Conservation (phyloP, 2,888 invertebrate genomes). For the Drosophila macrospina region DNA sequence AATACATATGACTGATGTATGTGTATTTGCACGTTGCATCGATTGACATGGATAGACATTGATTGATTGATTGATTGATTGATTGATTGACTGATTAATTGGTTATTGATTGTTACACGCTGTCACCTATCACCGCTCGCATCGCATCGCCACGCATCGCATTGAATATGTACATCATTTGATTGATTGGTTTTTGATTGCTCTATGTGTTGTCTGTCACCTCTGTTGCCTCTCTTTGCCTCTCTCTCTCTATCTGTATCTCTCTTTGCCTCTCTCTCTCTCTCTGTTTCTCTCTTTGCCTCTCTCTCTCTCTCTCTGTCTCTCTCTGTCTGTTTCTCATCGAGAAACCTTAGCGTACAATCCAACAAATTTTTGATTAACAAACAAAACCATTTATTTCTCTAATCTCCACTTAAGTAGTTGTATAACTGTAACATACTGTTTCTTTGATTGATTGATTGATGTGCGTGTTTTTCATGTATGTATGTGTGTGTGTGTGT, state of each 20-base stretch:
- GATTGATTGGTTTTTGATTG: conserved; percentile 62
- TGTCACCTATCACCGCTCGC: conserved; percentile 50
- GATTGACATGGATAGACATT: conserved; percentile 44
- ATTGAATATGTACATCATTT: conserved; percentile 56
- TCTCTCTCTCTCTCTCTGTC: conserved; percentile 29
- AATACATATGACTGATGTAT: conserved; percentile 8
- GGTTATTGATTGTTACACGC: conserved; percentile 49
- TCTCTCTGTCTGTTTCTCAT: conserved; percentile 20
- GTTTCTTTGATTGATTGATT: conserved; percentile 54
- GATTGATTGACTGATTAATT: conserved; percentile 52
- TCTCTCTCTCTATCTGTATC: conserved; percentile 40
- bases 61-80: too few relatives aligned
- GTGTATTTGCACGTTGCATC: conserved; percentile 55
- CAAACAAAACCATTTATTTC: conserved; percentile 28
- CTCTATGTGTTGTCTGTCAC: conserved; percentile 46
- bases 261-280: conserved; percentile 29
- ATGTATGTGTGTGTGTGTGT: conserved; percentile 43
- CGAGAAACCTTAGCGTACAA: conserved; percentile 14
- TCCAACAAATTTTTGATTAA: too few relatives aligned
- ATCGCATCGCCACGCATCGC: conserved; percentile 26
- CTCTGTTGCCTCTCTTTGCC: conserved; percentile 39
- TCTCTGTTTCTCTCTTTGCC: conserved; percentile 25
- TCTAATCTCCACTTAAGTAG: conserved; percentile 30
- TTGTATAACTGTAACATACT: conserved; percentile 30
- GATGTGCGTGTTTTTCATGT: conserved; percentile 36